Conservation (phyloP, 1,140 invertebrate species). For the Drosophila sucinea region DNA sequence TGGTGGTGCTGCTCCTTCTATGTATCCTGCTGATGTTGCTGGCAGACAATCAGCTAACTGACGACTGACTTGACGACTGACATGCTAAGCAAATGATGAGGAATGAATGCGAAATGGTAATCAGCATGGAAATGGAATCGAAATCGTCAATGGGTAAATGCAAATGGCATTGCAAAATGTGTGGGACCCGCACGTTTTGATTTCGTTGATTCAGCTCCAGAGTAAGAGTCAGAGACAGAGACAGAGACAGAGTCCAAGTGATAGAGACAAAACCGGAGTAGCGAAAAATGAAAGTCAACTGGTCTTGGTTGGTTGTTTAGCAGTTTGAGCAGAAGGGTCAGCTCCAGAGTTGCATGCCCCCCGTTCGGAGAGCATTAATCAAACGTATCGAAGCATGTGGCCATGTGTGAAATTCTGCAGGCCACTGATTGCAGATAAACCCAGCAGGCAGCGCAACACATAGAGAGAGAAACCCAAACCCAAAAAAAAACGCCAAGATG, state of each 20-base stretch:
- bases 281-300: neutral
- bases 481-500: neutral
- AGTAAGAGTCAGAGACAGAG: neutral
- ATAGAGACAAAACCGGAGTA: neutral
- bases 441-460: neutral
- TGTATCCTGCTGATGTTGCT: slow-evolving; percentile 1
- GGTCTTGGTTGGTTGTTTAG: slow-evolving; percentile 39
- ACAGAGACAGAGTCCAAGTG: slow-evolving; percentile 22
- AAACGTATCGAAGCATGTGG: slow-evolving; percentile 69
- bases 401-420: slow-evolving; percentile 74
- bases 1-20: neutral
- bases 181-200: slow-evolving; percentile 56
- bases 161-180: slow-evolving; percentile 48
- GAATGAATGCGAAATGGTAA: slow-evolving; percentile 79
- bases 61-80: slow-evolving; percentile 61
- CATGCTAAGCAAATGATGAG: slow-evolving; percentile 79
- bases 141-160: slow-evolving; percentile 45
- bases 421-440: slow-evolving; percentile 72
- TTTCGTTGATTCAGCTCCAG: slow-evolving; percentile 58
- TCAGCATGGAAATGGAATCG: slow-evolving; percentile 73
- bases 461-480: neutral
- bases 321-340: slow-evolving; percentile 27
- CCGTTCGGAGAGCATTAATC: slow-evolving; percentile 60
- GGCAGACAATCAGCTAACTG: slow-evolving; percentile 70
- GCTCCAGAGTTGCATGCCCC: neutral